Evolutionary conservation across 1,140 invertebrate species (phyloP), one percentile per base, ranked within the genome.

Genomic region (Hypothenemus hampei): DNA sequence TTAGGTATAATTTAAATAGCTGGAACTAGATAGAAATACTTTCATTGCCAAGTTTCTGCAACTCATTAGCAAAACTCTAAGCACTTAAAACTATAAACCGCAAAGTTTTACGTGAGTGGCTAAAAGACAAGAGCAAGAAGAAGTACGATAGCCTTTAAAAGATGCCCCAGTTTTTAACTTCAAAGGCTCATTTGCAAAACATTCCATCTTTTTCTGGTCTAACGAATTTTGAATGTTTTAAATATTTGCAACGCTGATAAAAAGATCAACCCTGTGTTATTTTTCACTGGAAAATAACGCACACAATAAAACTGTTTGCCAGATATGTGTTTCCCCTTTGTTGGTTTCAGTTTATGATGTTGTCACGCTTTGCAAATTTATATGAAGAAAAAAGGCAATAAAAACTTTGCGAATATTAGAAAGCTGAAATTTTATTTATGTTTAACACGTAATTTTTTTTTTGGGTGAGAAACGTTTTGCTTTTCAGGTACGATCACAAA

Each of bases 371-470:
- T 33, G 31, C 29, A 47, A 47, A 47, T 47, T 33, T 47, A 47
- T 47, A 20, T 45, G n/a, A 11, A n/a, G n/a, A 11, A 19, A 33
- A 47, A 33, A 22, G 15, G 45, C 22, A 47, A 47, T 35, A 47
- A 47, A 36, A 36, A 31, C 15, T 47, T 47, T 18, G 26, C 36
- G 45, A 47, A 47, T 35, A 47, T 35, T 47, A 36, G 11, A 35
- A 41, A 10, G 7, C 18, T 47, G 31, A 47, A 47, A 47, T 47
- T 47, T 33, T 47, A 47, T 47, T 47, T 47, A 47, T 35, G 45
- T 47, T 47, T 31, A 45, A 45, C 43, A 31, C 43, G 43, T 45
- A 45, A n/a, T 13, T 45, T 45, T 45, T 45, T 45, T 20, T n/a
- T n/a, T n/a, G n/a, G n/a, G n/a, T n/a, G 39, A 13, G 16, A 41